Evolutionary conservation across 2,113 vertebrate genomes (phyloP), one percentile per base, ranked within the genome.

Genomic region (Crotalus tigris): DNA sequence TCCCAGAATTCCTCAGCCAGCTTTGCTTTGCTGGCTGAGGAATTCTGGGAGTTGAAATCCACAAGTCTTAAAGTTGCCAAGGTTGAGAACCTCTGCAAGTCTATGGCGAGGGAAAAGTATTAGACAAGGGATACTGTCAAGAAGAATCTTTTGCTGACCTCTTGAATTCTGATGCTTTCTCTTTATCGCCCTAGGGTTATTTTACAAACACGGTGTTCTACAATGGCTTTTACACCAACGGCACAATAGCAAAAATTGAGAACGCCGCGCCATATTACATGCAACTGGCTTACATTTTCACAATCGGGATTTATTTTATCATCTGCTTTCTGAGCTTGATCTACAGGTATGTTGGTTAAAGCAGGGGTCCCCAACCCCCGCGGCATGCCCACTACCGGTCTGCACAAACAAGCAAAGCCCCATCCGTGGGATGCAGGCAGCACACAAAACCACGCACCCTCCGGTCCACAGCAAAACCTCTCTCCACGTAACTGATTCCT

Each of bases 231-330:
- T 99, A 99, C 95, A 98, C 98, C 93, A 98, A 98, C 3, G 69
- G 61, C 3, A 98, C 97, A 0, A 96, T 98, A 93, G 64, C 0
- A 12, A 96, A 94, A 2, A 23, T 57, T 12, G 29, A 15, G 8
- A 89, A n/a, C 0, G 89, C 94, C 23, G 69, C 94, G 0, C 93
- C 97, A 0, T 99, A 99, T 93, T 93, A 99, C 96, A 98, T 99
- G 98, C 98, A 98, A 94, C 96, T 99, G 96, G 98, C 99, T 57
- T 99, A 99, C 94, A 98, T 99, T 97, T 99, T 99, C 95, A 99
- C 99, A 0, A 95, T 99, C 9, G 97, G 98, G 12, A 85, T 96
- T 0, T 99, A 98, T 93, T 96, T 99, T 97, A 93, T 98, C 86
- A 87, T 98, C 94, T 99, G 99, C 97, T 98, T 98, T 90, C 86